Conservation (phyloP, 2,888 invertebrate genomes). For the Cephus pygmeus region DNA sequence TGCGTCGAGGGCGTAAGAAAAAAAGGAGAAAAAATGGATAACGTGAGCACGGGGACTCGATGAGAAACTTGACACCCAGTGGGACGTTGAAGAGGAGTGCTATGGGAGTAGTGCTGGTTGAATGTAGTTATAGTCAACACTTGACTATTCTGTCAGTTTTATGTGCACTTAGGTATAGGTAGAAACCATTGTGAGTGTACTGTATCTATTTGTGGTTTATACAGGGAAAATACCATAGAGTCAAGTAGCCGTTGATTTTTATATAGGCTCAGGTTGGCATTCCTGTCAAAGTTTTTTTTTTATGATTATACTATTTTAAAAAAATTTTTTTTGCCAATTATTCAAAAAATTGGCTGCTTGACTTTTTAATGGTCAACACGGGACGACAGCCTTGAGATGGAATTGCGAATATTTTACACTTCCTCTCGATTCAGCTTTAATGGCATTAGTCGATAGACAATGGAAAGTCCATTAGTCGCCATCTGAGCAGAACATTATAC, state of each 20-base stretch:
- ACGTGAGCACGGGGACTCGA: conserved; percentile 11
- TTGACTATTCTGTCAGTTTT: not conserved
- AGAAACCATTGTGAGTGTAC: not conserved
- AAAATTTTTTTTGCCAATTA: too few species aligned
- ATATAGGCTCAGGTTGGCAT: too few species aligned
- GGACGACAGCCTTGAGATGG: too few species aligned
- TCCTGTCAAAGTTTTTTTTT: too few species aligned
- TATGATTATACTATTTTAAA: too few species aligned
- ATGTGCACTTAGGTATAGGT: not conserved
- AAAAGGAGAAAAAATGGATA: not conserved
- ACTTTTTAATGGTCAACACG: too few species aligned
- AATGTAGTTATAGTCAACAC: not conserved
- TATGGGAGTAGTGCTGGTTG: too few species aligned
- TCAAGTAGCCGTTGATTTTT: too few species aligned
- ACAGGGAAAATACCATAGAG: not conserved
- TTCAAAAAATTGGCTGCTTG: too few species aligned
- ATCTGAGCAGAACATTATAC: conserved; percentile 24
- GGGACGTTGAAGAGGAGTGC: conserved; percentile 34
- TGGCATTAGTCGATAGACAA: conserved; percentile 20
- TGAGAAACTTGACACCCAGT: conserved; percentile 45
- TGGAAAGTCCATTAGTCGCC: conserved; percentile 44
- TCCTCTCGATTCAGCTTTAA: not conserved
- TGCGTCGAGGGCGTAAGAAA: not conserved
- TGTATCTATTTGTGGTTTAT: conserved; percentile 28
- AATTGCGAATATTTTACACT: too few species aligned